phyloP scores from a whole-genome alignment of 2,888 invertebrate genomes.

The Diadegma fenestrale region DNA sequence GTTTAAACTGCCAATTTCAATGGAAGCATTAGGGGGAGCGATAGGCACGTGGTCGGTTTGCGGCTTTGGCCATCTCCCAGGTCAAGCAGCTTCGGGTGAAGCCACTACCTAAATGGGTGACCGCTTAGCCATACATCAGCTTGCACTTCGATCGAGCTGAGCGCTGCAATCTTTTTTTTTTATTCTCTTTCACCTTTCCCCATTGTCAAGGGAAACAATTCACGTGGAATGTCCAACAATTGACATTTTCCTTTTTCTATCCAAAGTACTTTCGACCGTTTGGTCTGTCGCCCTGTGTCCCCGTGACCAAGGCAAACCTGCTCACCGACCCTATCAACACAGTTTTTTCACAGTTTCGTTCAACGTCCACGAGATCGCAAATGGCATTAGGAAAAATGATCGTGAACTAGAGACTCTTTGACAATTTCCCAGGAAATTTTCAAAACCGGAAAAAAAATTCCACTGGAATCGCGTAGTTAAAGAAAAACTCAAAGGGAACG shows the following conservation, averaged over 20 bases:
- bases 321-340: neutral
- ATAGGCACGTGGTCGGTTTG: constrained; percentile 2
- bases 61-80: constrained; percentile 15
- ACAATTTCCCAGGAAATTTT: neutral
- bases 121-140: constrained; percentile 8
- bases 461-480: neutral
- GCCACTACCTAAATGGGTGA: neutral
- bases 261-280: too few relatives aligned
- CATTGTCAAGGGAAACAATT: too few relatives aligned
- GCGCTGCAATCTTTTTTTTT: neutral
- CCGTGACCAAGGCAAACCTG: neutral
- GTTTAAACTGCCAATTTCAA: constrained; percentile 1
- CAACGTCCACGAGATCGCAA: neutral
- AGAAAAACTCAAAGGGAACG: neutral
- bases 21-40: neutral
- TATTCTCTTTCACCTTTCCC: too few relatives aligned
- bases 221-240: too few relatives aligned
- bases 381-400: too few relatives aligned
- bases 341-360: neutral
- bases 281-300: too few relatives aligned
- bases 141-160: neutral
- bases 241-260: too few relatives aligned
- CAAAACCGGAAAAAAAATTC: neutral
- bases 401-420: neutral
- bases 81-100: neutral